phyloP scores from a whole-genome alignment of 2,113 vertebrate genomes.

The Puntigrus tetrazona region DNA sequence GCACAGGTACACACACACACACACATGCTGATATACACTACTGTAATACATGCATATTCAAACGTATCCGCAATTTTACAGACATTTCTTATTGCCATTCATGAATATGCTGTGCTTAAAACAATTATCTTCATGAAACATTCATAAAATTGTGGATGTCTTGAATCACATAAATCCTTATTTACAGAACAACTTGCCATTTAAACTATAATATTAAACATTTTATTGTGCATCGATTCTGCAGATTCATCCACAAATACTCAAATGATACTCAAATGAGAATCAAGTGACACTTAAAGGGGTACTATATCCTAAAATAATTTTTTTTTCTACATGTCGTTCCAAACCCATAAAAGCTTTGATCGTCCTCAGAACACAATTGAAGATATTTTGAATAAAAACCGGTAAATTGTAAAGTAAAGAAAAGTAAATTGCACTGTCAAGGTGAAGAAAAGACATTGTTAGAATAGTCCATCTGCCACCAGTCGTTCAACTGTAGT shows the following conservation, averaged over 20 bases:
- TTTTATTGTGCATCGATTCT: background rate
- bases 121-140: background rate
- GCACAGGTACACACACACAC: constrained; percentile 79
- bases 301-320: no score
- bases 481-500: no score
- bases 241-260: background rate
- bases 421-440: no score
- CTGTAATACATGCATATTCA: background rate
- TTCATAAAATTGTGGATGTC: background rate
- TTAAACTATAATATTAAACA: background rate
- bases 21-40: background rate
- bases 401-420: no score
- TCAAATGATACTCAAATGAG: no score
- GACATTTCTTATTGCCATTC: background rate
- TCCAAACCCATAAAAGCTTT: no score
- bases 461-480: no score
- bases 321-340: no score
- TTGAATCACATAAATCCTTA: background rate
- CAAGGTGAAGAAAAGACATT: no score
- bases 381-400: no score
- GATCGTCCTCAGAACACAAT: no score
- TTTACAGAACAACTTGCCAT: background rate
- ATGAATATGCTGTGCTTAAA: background rate
- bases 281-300: no score
- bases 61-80: background rate